Evolutionary conservation across 2,797 vertebrate species (phyloP).

Genomic region (Cirrhinus mrigala): DNA sequence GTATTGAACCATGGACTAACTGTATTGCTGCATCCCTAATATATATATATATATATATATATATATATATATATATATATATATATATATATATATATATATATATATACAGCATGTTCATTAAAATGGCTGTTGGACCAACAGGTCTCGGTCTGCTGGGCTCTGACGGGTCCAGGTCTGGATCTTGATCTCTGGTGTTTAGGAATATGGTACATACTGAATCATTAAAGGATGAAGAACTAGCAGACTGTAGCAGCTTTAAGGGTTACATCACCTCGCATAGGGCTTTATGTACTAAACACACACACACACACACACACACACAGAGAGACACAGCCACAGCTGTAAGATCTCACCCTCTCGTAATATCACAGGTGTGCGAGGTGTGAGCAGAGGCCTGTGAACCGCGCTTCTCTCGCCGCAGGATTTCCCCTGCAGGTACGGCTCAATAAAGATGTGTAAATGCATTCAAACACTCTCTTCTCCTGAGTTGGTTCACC

Average conservation of each 20-base stretch:
- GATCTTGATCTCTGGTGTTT: neutral
- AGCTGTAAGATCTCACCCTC: conserved; percentile 20
- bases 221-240: neutral
- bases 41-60: too few relatives aligned
- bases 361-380: conserved; percentile 41
- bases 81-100: too few relatives aligned
- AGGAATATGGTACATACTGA: neutral
- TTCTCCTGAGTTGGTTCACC: conserved; percentile 6
- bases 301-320: neutral
- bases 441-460: conserved; percentile 35
- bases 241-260: neutral
- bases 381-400: conserved; percentile 33
- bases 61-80: too few relatives aligned
- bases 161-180: neutral
- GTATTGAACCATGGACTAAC: too few relatives aligned
- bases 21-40: too few relatives aligned
- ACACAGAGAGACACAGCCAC: neutral
- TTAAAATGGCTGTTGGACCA: neutral
- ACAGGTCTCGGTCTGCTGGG: neutral
- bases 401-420: conserved; percentile 17
- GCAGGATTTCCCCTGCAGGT: conserved; percentile 33
- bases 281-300: neutral
- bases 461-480: conserved; percentile 26
- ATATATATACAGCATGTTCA: neutral
- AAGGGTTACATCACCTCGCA: neutral